Conservation (phyloP, 2,113 vertebrate species). For the Lophura nycthemera region DNA sequence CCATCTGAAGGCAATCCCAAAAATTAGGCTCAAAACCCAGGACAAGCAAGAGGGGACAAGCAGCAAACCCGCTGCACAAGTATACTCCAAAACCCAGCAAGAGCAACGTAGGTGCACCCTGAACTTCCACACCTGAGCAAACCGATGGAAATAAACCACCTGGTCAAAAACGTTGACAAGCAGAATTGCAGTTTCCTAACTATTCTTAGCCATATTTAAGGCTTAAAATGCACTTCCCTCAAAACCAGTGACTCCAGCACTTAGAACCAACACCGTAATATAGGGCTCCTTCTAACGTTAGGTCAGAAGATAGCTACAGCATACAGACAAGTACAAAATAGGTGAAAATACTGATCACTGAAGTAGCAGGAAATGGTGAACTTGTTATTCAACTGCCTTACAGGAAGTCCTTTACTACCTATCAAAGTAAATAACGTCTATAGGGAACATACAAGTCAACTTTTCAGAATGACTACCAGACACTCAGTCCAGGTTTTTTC, state of each 20-base stretch:
- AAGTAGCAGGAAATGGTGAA: constrained; percentile 46
- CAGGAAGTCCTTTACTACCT: constrained; percentile 47
- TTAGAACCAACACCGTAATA: not conserved
- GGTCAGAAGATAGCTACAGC: not conserved
- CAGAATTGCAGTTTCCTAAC: not conserved
- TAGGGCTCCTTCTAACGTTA: not conserved
- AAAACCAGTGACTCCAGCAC: not conserved
- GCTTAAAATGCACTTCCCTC: not conserved
- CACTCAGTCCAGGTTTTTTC: constrained; percentile 1
- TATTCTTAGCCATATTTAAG: not conserved
- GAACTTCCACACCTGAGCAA: not conserved
- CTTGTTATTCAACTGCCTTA: constrained; percentile 48
- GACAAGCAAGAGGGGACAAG: not conserved
- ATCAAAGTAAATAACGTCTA: constrained; percentile 26
- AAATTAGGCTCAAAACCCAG: not conserved
- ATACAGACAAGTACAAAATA: not conserved
- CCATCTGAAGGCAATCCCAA: not conserved
- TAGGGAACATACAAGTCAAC: not conserved
- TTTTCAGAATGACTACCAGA: constrained; percentile 14
- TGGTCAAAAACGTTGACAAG: not conserved
- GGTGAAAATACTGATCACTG: not conserved
- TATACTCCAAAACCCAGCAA: not conserved
- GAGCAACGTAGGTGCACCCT: not conserved
- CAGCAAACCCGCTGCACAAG: rapidly evolving
- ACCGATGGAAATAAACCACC: not conserved